Percentiles rank a stretch among this genome's conserved stretches.
These are phyloP conservation scores for Fissipunctia ypsillon DNA, from an alignment of 2,888 invertebrate genomes.

Conservation along the genomic window DNA sequence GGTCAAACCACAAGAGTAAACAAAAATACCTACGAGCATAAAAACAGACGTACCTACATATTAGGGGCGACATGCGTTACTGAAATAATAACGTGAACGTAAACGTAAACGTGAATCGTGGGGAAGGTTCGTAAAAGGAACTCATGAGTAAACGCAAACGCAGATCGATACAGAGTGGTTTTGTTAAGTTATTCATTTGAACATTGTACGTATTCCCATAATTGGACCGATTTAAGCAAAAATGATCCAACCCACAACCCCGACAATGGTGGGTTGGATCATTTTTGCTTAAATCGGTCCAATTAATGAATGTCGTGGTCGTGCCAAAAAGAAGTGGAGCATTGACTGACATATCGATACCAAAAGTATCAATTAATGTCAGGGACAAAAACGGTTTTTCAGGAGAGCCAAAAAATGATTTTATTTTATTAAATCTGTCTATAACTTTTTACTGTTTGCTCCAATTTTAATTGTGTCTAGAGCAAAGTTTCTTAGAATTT, in stretches of 20 bases:
- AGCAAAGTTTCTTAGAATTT: too few relatives aligned
- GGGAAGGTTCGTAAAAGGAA: slow-evolving; percentile 35
- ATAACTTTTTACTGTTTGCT: too few relatives aligned
- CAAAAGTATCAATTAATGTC: too few relatives aligned
- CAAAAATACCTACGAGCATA: slow-evolving; percentile 30
- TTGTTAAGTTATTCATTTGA: slow-evolving; percentile 34
- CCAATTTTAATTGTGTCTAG: too few relatives aligned
- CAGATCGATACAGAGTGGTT: slow-evolving; percentile 43
- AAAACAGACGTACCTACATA: slow-evolving; percentile 31
- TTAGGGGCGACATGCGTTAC: slow-evolving; percentile 11
- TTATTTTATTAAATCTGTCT: too few relatives aligned
- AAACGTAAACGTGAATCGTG: slow-evolving; percentile 32
- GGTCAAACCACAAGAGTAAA: slow-evolving; percentile 34
- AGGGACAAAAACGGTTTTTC: too few relatives aligned
- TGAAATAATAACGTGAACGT: slow-evolving; percentile 40
- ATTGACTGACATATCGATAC: slow-evolving; percentile 37
- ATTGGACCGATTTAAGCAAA: too few relatives aligned
- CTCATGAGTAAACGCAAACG: slow-evolving; percentile 18
- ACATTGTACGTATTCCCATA: slow-evolving; percentile 13
- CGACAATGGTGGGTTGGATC: too few relatives aligned
- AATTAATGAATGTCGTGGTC: slow-evolving; percentile 18
- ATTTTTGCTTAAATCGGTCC: too few relatives aligned
- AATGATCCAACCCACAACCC: too few relatives aligned
- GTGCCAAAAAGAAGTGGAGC: slow-evolving; percentile 50
- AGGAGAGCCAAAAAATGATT: too few relatives aligned